Evolutionary conservation across 2,888 invertebrate genomes (phyloP).

Genomic region (Lasioglossum vierecki): DNA sequence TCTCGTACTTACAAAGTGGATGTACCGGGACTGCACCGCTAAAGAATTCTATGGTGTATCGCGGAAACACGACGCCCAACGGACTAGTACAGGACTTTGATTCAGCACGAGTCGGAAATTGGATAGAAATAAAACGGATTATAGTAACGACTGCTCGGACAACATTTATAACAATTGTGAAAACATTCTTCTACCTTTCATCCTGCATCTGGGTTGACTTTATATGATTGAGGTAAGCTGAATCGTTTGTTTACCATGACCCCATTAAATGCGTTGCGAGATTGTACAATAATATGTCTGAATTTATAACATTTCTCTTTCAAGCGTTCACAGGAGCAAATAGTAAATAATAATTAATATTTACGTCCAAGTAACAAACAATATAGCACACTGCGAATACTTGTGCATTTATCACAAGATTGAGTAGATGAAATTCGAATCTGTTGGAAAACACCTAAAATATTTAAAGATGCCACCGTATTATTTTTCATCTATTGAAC

Average conservation of each 20-base stretch:
- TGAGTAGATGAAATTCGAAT: too few species aligned
- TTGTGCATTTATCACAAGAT: too few species aligned
- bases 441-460: too few species aligned
- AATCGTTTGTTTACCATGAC: background rate
- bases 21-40: background rate
- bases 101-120: background rate
- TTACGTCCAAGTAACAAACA: too few species aligned
- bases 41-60: conserved; percentile 11
- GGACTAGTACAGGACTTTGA: background rate
- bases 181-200: background rate
- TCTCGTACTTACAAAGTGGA: conserved; percentile 10
- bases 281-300: too few species aligned
- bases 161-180: background rate
- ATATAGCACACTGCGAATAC: too few species aligned
- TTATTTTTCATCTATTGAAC: too few species aligned
- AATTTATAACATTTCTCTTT: too few species aligned
- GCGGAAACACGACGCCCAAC: background rate
- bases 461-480: too few species aligned
- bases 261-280: background rate
- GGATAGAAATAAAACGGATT: background rate
- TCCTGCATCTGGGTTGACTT: background rate
- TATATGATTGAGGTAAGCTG: background rate
- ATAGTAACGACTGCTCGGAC: background rate
- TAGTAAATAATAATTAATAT: too few species aligned
- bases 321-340: too few species aligned